These are phyloP conservation scores for Aphelinus atriplicis DNA, from an alignment of 1,140 invertebrate genomes.

Conservation along the genomic window DNA sequence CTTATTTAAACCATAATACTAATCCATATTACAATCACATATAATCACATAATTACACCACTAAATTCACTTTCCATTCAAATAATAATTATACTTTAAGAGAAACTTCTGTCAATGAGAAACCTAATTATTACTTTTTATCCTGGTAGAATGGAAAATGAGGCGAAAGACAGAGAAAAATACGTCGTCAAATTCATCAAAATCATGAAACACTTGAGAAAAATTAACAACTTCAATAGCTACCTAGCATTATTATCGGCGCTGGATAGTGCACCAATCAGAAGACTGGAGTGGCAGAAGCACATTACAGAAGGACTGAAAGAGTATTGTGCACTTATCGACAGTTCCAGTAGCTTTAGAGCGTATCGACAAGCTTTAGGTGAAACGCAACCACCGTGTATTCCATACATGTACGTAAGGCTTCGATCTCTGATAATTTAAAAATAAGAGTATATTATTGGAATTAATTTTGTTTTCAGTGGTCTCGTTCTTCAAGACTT, in stretches of 20 bases:
- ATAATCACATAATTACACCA: no score
- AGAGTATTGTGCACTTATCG: slow-evolving; percentile 94
- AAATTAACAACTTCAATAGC: slow-evolving; percentile 99
- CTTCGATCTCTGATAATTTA: neutral
- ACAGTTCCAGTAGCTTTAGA: slow-evolving; percentile 94
- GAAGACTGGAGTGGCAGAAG: slow-evolving; percentile 94
- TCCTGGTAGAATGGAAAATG: slow-evolving; percentile 73
- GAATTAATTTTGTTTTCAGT: slow-evolving; percentile 69
- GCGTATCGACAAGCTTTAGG: slow-evolving; percentile 93
- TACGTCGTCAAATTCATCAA: slow-evolving; percentile 98
- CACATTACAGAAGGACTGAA: slow-evolving; percentile 91
- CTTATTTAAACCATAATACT: no score
- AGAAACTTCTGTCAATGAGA: no score
- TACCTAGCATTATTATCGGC: slow-evolving; percentile 96
- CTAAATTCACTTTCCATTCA: no score
- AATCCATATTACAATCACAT: no score
- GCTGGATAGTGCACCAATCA: slow-evolving; percentile 94
- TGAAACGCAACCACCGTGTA: slow-evolving; percentile 95
- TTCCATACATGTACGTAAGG: slow-evolving; percentile 93
- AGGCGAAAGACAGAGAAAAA: slow-evolving; percentile 94
- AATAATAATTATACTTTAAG: no score
- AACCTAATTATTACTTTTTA: neutral
- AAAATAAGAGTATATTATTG: neutral
- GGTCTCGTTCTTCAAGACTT: slow-evolving; percentile 98
- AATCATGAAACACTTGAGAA: slow-evolving; percentile 97